Base-by-base conservation (phyloP, 2,888 invertebrate genomes). In the Melanophora roralis region DNA sequence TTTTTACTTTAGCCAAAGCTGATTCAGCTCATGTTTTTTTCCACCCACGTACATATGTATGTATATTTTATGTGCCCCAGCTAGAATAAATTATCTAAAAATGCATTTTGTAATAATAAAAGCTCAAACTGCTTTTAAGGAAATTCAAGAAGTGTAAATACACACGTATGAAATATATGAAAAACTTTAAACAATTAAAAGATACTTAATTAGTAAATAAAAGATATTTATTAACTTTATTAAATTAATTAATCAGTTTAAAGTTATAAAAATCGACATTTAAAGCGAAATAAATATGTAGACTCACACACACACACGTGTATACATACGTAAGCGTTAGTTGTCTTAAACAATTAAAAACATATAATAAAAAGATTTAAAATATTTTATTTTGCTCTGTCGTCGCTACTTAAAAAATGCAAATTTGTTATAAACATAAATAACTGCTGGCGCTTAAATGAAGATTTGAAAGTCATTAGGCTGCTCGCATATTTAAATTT, bases 111-210 rank as follows among this genome's bases (percentile, higher is more conserved):
- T 11, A 40, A 27, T n/a, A 19, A 40, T 14, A 21, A 27, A 5
- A 16, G 23, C 47, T 2, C 12, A 49, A 36, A 47, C 60, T 32
- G 38, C 34, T 16, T 55, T 34, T 32, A 40, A 71, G 51, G 45
- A n/a, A n/a, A n/a, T 49, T 62, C 32, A 51, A n/a, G n/a, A n/a
- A n/a, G 57, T 34, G 19, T 9, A 23, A 43, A 74, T 49, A 12
- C 5, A 38, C 7, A 51, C 51, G 59, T 21, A 59, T n/a, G n/a
- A n/a, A 51, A 67, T 67, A 23, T 45, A 57, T 76, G 72, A 76
- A 72, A 72, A 80, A 80, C 72, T 76, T 72, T 72, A 80, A 68
- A 76, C 76, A 80, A 76, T 80, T 76, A 72, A 72, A 67, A 59
- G 59, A 49, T 55, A 64, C 71, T 65, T 76, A 76, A 76, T 80